These are phyloP conservation scores for Nannoperca australis DNA, from an alignment of 2,797 vertebrate species.

Conservation along the genomic window DNA sequence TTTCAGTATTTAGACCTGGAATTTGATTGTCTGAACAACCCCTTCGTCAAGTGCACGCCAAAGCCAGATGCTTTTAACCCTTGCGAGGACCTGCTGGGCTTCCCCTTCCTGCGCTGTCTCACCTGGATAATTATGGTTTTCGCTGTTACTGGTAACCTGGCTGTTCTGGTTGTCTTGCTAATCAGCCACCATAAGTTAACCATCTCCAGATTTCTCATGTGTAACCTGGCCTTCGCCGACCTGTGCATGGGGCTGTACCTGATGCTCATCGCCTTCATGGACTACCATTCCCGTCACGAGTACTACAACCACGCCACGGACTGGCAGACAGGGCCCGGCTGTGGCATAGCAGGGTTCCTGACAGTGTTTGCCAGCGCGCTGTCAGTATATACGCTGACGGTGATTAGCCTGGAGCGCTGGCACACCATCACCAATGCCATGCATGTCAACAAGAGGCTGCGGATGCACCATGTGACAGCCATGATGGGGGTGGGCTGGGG, in stretches of 20 bases:
- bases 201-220: slow-evolving; percentile 93
- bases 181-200: slow-evolving; percentile 90
- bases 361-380: slow-evolving; percentile 94
- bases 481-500: slow-evolving; percentile 92
- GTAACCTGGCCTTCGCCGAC: slow-evolving; percentile 93
- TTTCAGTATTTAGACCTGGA: slow-evolving; percentile 83
- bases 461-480: slow-evolving; percentile 85
- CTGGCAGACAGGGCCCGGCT: slow-evolving; percentile 93
- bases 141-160: slow-evolving; percentile 88
- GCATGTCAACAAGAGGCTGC: slow-evolving; percentile 89
- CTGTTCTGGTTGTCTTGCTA: slow-evolving; percentile 88
- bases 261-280: slow-evolving; percentile 92
- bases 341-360: slow-evolving; percentile 89
- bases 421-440: slow-evolving; percentile 94
- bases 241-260: slow-evolving; percentile 95
- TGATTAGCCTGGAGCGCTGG: slow-evolving; percentile 93
- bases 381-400: slow-evolving; percentile 91
- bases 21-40: slow-evolving; percentile 84
- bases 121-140: slow-evolving; percentile 92
- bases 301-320: slow-evolving; percentile 94
- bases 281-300: slow-evolving; percentile 87
- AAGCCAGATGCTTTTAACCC: slow-evolving; percentile 92
- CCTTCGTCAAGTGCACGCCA: slow-evolving; percentile 87
- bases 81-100: slow-evolving; percentile 93
- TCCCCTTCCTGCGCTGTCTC: slow-evolving; percentile 86